Evolutionary conservation across 2,888 invertebrate genomes (phyloP).

Genomic region (Tinea trinotella): DNA sequence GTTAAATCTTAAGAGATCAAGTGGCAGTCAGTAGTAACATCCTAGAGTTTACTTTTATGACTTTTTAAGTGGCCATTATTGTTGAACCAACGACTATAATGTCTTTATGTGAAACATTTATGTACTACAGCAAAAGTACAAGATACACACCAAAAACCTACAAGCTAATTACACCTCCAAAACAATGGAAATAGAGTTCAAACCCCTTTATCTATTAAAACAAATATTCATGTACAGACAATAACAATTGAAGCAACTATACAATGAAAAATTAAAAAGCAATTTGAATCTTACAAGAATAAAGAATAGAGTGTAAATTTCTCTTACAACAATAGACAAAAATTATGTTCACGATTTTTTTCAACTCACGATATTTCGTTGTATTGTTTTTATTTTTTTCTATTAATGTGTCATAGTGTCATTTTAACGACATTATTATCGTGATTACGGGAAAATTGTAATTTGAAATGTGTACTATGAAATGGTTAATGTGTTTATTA

Average conservation of each 20-base stretch:
- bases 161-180: no score
- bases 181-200: no score
- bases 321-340: no score
- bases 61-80: constrained; percentile 64
- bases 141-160: neutral
- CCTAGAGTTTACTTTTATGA: constrained; percentile 50
- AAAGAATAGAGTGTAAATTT: no score
- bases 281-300: no score
- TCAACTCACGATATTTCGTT: neutral
- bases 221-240: no score
- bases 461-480: neutral
- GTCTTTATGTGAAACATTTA: constrained; percentile 37
- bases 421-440: constrained; percentile 14
- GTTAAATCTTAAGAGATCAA: constrained; percentile 12
- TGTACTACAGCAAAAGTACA: constrained; percentile 1
- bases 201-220: no score
- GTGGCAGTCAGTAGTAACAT: neutral
- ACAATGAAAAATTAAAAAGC: no score
- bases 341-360: neutral
- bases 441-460: constrained; percentile 17
- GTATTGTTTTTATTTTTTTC: neutral
- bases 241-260: no score
- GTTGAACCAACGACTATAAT: constrained; percentile 47
- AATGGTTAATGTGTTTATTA: constrained; percentile 7
- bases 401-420: constrained; percentile 5